These are phyloP conservation scores for Cynaeus angustus DNA, from an alignment of 2,888 invertebrate genomes.

Conservation along the genomic window DNA sequence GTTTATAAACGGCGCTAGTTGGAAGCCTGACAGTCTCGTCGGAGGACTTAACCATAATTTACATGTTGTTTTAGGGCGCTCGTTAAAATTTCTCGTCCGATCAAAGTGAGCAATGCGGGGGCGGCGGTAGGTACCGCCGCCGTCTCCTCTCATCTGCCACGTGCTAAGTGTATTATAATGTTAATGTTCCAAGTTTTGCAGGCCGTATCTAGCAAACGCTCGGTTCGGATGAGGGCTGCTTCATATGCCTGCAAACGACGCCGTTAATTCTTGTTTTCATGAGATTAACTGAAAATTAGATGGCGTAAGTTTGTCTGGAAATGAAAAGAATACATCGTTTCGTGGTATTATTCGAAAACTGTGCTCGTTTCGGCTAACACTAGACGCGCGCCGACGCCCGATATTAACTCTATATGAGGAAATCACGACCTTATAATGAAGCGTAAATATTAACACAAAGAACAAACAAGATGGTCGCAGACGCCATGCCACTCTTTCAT, in stretches of 20 bases:
- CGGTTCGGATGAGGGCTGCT: conserved; percentile 66
- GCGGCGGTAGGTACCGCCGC: conserved; percentile 24
- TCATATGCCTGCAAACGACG: conserved; percentile 72
- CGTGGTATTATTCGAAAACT: conserved; percentile 69
- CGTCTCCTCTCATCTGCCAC: conserved; percentile 64
- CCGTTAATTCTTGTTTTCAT: conserved; percentile 72
- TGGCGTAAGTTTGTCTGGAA: conserved; percentile 71
- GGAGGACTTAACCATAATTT: conserved; percentile 48
- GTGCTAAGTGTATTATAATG: conserved; percentile 71
- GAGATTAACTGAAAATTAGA: conserved; percentile 73
- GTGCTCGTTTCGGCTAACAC: conserved; percentile 61
- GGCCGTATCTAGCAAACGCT: conserved; percentile 64
- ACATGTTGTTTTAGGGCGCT: conserved; percentile 37
- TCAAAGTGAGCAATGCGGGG: conserved; percentile 37
- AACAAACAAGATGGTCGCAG: conserved; percentile 51
- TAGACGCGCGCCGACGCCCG: conserved; percentile 56
- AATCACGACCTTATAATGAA: conserved; percentile 64
- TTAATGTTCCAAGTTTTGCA: conserved; percentile 70
- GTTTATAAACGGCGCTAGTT: conserved; percentile 47
- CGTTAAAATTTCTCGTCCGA: conserved; percentile 18
- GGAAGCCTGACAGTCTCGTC: conserved; percentile 48
- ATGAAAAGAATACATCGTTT: conserved; percentile 70
- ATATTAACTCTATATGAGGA: conserved; percentile 63
- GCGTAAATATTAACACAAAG: conserved; percentile 67
- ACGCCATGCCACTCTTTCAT: conserved; percentile 35